phyloP scores from a whole-genome alignment of 2,888 invertebrate genomes.

The Calameuta idolon region DNA sequence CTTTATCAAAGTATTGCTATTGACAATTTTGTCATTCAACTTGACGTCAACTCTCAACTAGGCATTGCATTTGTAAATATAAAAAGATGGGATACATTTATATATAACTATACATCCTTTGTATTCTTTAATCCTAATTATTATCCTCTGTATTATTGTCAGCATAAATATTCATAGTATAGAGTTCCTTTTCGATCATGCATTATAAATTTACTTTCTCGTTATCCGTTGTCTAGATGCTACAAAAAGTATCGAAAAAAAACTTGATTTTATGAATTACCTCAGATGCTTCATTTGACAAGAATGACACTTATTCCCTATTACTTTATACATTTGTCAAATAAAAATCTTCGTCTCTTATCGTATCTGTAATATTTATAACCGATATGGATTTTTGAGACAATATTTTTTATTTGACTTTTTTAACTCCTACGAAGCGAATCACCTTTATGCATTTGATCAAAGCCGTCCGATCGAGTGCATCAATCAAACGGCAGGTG shows the following conservation, averaged over 20 bases:
- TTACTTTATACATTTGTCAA: background rate
- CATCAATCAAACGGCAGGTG: slow-evolving; percentile 20
- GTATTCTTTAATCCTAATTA: background rate
- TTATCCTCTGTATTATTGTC: background rate
- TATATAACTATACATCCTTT: background rate
- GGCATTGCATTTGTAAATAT: background rate
- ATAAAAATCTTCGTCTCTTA: too few relatives aligned
- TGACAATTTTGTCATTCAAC: background rate
- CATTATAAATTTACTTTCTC: too few relatives aligned
- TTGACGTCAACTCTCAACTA: background rate
- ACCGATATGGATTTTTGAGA: background rate
- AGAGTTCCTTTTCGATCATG: too few relatives aligned
- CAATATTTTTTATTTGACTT: background rate
- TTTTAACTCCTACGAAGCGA: background rate
- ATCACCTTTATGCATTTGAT: background rate
- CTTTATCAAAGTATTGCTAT: background rate
- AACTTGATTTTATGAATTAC: too few relatives aligned
- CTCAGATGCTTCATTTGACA: too few relatives aligned
- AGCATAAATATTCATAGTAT: background rate
- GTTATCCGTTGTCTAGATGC: too few relatives aligned
- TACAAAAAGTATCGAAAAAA: too few relatives aligned
- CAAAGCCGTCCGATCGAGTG: slow-evolving; percentile 3
- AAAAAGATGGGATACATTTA: background rate
- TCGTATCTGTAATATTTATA: background rate
- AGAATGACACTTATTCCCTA: too few relatives aligned